Conservation (phyloP, 1,140 invertebrate species). For the Papilio aristodemus region DNA sequence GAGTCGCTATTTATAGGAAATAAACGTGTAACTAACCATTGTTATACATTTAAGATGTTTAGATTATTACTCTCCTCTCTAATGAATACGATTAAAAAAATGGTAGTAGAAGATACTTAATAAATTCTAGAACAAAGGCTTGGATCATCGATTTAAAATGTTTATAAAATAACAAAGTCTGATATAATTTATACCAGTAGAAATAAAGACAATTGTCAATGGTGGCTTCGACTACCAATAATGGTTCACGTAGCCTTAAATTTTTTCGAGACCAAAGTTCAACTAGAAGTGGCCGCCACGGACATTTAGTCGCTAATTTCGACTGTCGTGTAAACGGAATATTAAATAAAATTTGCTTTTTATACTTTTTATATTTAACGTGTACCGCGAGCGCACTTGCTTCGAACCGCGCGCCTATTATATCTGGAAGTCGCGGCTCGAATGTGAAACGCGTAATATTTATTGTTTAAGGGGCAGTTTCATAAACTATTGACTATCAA, state of each 20-base stretch:
- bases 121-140: too few species aligned
- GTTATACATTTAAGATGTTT: slow-evolving; percentile 13
- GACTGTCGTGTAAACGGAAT: background rate
- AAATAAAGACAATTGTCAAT: too few species aligned
- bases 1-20: slow-evolving; percentile 17
- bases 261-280: too few species aligned
- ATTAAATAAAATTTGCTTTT: slow-evolving; percentile 6
- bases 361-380: slow-evolving; percentile 11
- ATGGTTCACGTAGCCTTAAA: too few species aligned
- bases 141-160: too few species aligned
- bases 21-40: slow-evolving; percentile 27
- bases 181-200: too few species aligned
- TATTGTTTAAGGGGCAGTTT: slow-evolving; percentile 18
- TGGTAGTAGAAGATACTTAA: background rate
- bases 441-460: slow-evolving; percentile 12
- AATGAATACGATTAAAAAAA: background rate
- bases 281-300: too few species aligned
- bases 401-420: slow-evolving; percentile 10
- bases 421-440: slow-evolving; percentile 19
- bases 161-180: too few species aligned
- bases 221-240: too few species aligned
- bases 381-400: background rate
- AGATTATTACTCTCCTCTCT: slow-evolving; percentile 13
- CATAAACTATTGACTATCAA: background rate
- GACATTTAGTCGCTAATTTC: background rate